Base-by-base conservation (phyloP, 2,888 invertebrate species). In the Uloborus plumipes region DNA sequence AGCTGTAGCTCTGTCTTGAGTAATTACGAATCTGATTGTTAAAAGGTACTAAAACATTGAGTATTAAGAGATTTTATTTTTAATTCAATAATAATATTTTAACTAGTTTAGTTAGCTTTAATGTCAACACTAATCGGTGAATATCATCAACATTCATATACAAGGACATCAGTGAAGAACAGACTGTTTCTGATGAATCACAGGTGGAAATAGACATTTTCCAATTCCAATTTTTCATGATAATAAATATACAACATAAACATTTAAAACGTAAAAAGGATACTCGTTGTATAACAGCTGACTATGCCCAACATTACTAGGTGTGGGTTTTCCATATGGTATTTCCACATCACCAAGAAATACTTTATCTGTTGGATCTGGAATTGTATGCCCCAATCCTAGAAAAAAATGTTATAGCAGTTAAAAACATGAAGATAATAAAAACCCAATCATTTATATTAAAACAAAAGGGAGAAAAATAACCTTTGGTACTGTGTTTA, bases 241-340 rank as follows among this genome's bases (percentile, higher is more conserved):
- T 39, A 7, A 11, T 18, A 11, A 49, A 47, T 53, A 16, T 15
- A 15, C 59, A 13, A 20, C 49, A 71, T 16, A n/a, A 26, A 26
- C 26, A 39, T 39, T 39, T 4, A 13, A 62, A 31, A 11, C 31
- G 1, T 51, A 72, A 86, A 92, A 93, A 93, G 93, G 93, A 93
- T 94, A 96, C 93, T 98, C 98, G 90, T 98, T 98, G 89, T 98
- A 98, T 2, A 97, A 91, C 85, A 98, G 90, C 90, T 91, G 16
- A 91, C 90, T 81, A 88, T 86, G 65, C 26, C 16, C 0, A 88
- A 85, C 77, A 7, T 70, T 77, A 9, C 86, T 81, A 1, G 89
- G 85, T 0, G 92, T 87, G 0, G 93, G 92, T 87, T 91, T 91
- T 13, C 96, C 97, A 31, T 93, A 89, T 1, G 96, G 96, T 85